Base-by-base conservation (phyloP, 2,797 vertebrate genomes). In the Macropus fuliginosus region DNA sequence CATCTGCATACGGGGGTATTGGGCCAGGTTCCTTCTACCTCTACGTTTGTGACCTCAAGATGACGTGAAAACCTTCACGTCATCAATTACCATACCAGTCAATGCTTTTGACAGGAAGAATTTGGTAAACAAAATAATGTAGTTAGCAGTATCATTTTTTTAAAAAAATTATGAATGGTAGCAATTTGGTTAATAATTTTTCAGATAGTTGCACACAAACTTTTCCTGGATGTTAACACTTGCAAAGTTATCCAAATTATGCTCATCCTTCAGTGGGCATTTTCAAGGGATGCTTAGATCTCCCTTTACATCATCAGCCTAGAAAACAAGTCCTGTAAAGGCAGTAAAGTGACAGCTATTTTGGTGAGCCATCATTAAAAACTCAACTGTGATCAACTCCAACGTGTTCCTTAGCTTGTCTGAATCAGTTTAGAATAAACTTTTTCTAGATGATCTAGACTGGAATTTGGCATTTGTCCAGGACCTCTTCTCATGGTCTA, bases 81-180 rank as follows among this genome's bases (percentile, higher is more conserved):
- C 16, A 9, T 62, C 56, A 92, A 91, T 92, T n/a, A 55, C 87
- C 34, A 96, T 91, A 93, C 56, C 94, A 92, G 1, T 81, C 92
- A 56, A n/a, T 81, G 29, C 54, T 95, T 92, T 91, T 94, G 31
- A 55, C 93, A 91, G 34, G 81, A 97, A 92, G 91, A 94, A 94
- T 95, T 95, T 94, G 55, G 94, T 95, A 18, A 55, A 74, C 94
- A 94, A 95, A 89, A 55, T 81, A 90, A 46, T 46, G 27, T 57
- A 55, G 74, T 94, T 21, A 90, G 91, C 94, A 94, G 92, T 87
- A 56, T 59, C 27, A 13, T 93, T 93, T 95, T 95, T 94, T 55
- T 95, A 62, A 62, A 62, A 62, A 62, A n/a, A 66, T 96, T 91
- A 94, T 55, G 52, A 62, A 92, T 94, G 81, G 46, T 59, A n/a